These are phyloP conservation scores for Varanus komodoensis DNA, from an alignment of 2,113 vertebrate species.

Conservation along the genomic window DNA sequence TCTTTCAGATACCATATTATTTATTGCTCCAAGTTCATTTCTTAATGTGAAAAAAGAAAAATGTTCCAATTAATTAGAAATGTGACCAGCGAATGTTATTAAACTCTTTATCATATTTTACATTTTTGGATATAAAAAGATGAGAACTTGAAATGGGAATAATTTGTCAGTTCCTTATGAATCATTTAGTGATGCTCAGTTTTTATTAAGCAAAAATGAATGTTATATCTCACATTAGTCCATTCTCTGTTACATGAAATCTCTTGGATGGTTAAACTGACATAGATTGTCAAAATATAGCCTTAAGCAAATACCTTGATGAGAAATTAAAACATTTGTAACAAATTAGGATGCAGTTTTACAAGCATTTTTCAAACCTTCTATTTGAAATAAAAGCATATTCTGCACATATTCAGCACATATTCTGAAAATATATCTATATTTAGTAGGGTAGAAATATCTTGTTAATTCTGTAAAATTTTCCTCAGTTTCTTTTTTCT, in stretches of 20 bases:
- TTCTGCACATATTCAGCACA: constrained; percentile 10
- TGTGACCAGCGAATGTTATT: neutral
- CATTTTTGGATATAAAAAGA: constrained; percentile 17
- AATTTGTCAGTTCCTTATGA: neutral
- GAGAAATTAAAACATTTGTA: neutral
- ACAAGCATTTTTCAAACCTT: neutral
- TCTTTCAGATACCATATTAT: neutral
- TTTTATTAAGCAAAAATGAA: constrained; percentile 11
- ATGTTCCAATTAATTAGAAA: constrained; percentile 27
- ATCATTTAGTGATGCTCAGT: neutral
- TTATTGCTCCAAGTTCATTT: constrained; percentile 7
- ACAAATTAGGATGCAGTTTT: constrained; percentile 23
- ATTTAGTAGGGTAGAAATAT: neutral
- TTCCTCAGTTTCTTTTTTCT: too few relatives aligned
- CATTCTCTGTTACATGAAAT: constrained; percentile 18
- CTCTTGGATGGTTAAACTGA: neutral
- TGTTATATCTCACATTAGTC: neutral
- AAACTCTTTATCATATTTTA: neutral
- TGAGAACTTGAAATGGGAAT: constrained; percentile 18
- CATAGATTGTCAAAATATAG: constrained; percentile 16
- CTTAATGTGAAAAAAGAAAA: neutral
- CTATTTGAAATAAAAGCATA: neutral
- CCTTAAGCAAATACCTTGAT: neutral
- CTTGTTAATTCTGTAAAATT: too few relatives aligned
- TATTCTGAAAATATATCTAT: neutral